These are phyloP conservation scores for Apeltes quadracus DNA, from an alignment of 2,113 vertebrate species.

Conservation along the genomic window DNA sequence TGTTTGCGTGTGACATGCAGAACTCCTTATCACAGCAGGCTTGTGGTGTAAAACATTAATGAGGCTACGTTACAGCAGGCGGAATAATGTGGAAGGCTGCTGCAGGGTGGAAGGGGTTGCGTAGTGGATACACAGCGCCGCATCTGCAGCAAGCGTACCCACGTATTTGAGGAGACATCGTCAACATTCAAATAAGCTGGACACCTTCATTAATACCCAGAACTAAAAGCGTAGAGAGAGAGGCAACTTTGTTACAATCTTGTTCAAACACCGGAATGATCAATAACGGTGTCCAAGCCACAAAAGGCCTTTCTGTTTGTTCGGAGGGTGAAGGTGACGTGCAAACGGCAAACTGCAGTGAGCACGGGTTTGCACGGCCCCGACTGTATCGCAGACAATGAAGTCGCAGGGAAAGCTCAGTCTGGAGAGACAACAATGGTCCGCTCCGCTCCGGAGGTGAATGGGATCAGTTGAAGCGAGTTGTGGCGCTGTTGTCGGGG, in stretches of 20 bases:
- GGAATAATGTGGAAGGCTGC: conserved; percentile 2
- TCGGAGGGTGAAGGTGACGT: background rate
- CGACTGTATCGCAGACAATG: conserved; percentile 5
- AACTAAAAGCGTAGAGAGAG: background rate
- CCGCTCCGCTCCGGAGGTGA: conserved; percentile 21
- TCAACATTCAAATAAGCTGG: no score
- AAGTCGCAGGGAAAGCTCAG: conserved; percentile 9
- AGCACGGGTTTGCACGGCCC: background rate
- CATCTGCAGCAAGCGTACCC: background rate
- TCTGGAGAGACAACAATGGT: conserved; percentile 11
- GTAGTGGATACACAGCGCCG: background rate
- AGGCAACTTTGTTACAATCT: background rate
- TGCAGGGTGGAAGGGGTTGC: background rate
- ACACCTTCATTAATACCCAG: no score
- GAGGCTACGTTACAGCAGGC: conserved; percentile 9
- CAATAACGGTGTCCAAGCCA: background rate
- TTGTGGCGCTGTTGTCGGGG: conserved; percentile 4
- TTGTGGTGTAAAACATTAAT: conserved; percentile 55
- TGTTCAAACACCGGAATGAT: background rate
- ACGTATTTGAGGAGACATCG: no score
- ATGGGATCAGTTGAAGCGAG: conserved; percentile 27
- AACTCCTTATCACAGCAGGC: background rate
- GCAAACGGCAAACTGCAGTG: background rate
- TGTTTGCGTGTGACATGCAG: background rate
- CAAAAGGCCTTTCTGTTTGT: background rate